Conservation (phyloP, 2,888 invertebrate species). For the Platypus cylindrus region DNA sequence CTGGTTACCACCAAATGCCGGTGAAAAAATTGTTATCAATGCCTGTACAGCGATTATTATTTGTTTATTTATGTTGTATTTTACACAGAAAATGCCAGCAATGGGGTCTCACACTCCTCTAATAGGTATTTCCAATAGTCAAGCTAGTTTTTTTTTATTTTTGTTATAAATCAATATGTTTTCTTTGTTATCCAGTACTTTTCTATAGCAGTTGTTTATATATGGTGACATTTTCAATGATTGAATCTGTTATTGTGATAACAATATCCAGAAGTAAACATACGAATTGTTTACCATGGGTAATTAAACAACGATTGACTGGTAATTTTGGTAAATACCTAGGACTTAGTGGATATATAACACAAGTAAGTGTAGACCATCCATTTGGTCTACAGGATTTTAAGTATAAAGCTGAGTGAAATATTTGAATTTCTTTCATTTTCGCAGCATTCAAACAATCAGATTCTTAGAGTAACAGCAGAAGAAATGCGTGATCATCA, state of each 20-base stretch:
- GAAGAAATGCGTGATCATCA: conserved; percentile 37
- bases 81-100: conserved; percentile 45
- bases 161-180: background rate
- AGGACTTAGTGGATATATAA: conserved; percentile 33
- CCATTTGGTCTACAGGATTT: too few species aligned
- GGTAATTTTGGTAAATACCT: conserved; percentile 35
- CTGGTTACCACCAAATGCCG: conserved; percentile 53
- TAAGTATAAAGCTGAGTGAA: too few species aligned
- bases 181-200: conserved; percentile 35
- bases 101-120: conserved; percentile 43
- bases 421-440: background rate
- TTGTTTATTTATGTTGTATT: conserved; percentile 49
- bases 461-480: conserved; percentile 26
- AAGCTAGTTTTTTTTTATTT: background rate
- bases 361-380: conserved; percentile 30
- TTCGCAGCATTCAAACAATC: conserved; percentile 19
- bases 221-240: conserved; percentile 40
- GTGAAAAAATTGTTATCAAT: conserved; percentile 50
- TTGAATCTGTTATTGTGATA: conserved; percentile 41
- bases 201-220: conserved; percentile 45
- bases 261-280: conserved; percentile 39
- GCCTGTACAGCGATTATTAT: conserved; percentile 46
- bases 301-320: conserved; percentile 36
- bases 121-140: conserved; percentile 35
- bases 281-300: conserved; percentile 38